These are phyloP conservation scores for Bujurquina vittata DNA, from an alignment of 2,113 vertebrate species.

Conservation along the genomic window DNA sequence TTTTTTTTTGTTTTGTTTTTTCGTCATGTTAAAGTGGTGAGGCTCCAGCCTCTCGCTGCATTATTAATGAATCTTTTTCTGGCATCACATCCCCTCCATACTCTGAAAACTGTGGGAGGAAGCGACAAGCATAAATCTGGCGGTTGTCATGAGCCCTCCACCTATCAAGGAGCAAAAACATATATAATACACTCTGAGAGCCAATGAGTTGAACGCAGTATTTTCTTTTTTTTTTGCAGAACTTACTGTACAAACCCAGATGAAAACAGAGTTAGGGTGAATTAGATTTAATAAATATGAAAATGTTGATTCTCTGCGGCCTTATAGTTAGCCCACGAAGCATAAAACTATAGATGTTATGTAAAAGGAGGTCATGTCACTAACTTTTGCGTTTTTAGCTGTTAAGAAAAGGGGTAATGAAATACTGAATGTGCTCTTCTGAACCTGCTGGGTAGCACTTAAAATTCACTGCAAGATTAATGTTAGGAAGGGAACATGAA, in stretches of 20 bases:
- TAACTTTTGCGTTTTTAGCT: neutral
- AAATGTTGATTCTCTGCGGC: neutral
- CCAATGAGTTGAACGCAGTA: neutral
- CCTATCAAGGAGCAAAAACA: conserved; percentile 21
- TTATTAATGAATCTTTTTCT: conserved; percentile 78
- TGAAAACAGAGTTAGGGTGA: neutral
- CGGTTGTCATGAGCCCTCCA: conserved; percentile 33
- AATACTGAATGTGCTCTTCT: neutral
- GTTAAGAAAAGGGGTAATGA: neutral
- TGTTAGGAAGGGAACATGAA: conserved; percentile 4
- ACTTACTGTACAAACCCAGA: neutral
- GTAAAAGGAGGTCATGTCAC: neutral
- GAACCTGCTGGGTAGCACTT: conserved; percentile 8
- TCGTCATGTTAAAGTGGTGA: conserved; percentile 56
- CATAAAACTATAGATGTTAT: neutral
- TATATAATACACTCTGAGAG: neutral
- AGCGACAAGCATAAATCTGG: conserved; percentile 50
- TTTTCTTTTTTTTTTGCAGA: neutral
- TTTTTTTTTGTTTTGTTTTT: conserved; percentile 1
- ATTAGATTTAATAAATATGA: neutral
- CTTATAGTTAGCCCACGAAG: neutral
- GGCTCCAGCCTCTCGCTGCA: conserved; percentile 68
- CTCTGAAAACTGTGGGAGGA: conserved; percentile 54
- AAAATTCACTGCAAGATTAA: conserved; percentile 21
- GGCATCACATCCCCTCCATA: conserved; percentile 61